Base-by-base conservation (phyloP, 2,797 vertebrate species). In the Molossus molossus region DNA sequence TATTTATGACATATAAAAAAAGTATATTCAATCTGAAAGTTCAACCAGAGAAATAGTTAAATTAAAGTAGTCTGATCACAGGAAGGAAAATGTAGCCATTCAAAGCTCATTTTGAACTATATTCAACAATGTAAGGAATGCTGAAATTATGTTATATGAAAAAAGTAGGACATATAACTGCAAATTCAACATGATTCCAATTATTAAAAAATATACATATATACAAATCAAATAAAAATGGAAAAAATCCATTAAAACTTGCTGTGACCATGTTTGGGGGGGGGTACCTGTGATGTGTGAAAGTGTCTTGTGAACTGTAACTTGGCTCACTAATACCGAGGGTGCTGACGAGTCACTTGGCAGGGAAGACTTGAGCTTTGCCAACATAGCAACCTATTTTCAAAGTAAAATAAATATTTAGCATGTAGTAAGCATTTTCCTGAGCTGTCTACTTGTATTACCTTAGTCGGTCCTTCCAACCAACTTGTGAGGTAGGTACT, bases 101-200 rank as follows among this genome's bases (percentile, higher is more conserved):
- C 57, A 85, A 67, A 85, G 40, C 40, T 88, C 90, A 33, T 85
- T 96, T 91, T 76, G 40, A 96, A 83, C 80, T 90, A 23, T 45
- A 45, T 65, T 87, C 85, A 87, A 90, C 62, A 60, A 64, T 94
- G 37, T 37, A 23, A 94, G 9, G 10, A 90, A 45, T 60, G 60
- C 62, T 92, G 79, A 81, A 94, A 89, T 85, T 65, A 37, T 62
- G 29, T 72, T 73, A 62, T 45, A 40, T 62, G 15, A 67, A 23
- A 62, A 64, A 83, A 64, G 10, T 33, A 80, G 10, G 3, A 67
- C 48, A 2, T 5, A 15, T 80, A 94, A 18, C 12, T 90, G 18
- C 29, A 64, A 87, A 70, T 57, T 91, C 6, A 92, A 13, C 48
- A 62, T 94, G 8, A 75, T 73, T 95, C 25, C 2, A 55, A 37